Evolutionary conservation across 2,888 invertebrate genomes (phyloP), one percentile per base, ranked within the genome.

Genomic region (Microplitis deprimator): DNA sequence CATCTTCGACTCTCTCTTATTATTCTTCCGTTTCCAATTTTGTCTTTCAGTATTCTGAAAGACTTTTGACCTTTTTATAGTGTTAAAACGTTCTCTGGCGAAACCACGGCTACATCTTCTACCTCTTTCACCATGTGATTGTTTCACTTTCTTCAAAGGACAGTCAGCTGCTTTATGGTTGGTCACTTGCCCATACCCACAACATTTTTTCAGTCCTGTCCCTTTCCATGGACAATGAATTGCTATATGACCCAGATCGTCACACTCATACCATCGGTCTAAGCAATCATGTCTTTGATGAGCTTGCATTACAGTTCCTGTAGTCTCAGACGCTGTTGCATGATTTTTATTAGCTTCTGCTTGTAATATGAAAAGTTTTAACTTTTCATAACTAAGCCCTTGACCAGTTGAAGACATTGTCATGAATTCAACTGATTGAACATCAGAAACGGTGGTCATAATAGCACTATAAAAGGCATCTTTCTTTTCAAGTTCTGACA

Each of bases 401-500:
- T 77, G 72, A 8, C 80, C 79, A 60, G 72, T 80, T 62, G 73
- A 70, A 50, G 76, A 79, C 70, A 73, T 77, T 6, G 80, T 79
- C 77, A 81, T 68, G 39, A 81, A 81, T n/a, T 81, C 78, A 72
- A 80, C 67, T 10, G 71, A 76, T 60, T 81, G 79, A 10, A 79
- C 78, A 8, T 78, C 76, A 7, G 79, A 79, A 59, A 82, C 73
- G 64, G 77, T 72, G 7, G 72, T 65, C 50, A 75, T 79, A 38
- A 80, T 76, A 39, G 80, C 80, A 41, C 76, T 77, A 50, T 76
- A 68, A 64, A 80, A 80, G 13, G 79, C 77, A 73, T 81, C 81
- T 50, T 80, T 64, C 73, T 82, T 82, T 73, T 81, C 80, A 7
- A 77, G 73, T 68, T 81, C 77, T 10, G 79, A 76, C 16, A 82